Conservation (phyloP, 2,888 invertebrate species). For the Drosophila prolongata region DNA sequence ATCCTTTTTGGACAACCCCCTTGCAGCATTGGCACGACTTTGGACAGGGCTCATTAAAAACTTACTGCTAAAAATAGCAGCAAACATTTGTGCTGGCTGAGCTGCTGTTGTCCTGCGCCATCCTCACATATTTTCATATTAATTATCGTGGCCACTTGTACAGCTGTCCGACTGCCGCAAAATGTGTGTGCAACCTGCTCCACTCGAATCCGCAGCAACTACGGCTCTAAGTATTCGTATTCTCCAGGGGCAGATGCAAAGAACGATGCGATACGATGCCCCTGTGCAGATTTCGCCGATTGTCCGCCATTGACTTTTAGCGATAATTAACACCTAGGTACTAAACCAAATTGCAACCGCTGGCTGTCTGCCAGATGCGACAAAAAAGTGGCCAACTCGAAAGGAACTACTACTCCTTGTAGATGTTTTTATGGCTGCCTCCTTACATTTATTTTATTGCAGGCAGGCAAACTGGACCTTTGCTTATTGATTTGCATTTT, state of each 20-base stretch:
- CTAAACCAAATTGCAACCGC: slow-evolving; percentile 70
- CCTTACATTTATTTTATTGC: slow-evolving; percentile 76
- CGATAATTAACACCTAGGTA: slow-evolving; percentile 79
- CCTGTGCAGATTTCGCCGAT: slow-evolving; percentile 73
- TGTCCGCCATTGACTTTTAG: slow-evolving; percentile 76
- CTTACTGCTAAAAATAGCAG: slow-evolving; percentile 69
- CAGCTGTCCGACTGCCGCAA: slow-evolving; percentile 56
- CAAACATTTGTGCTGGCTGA: slow-evolving; percentile 59
- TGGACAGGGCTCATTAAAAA: slow-evolving; percentile 68
- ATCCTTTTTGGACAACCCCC: background rate
- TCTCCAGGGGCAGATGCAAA: slow-evolving; percentile 52
- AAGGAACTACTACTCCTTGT: slow-evolving; percentile 45
- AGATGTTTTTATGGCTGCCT: slow-evolving; percentile 59
- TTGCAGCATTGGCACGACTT: slow-evolving; percentile 30
- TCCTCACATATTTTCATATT: slow-evolving; percentile 76
- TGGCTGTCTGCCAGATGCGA: slow-evolving; percentile 35
- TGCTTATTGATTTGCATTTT: slow-evolving; percentile 79
- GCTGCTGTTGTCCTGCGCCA: slow-evolving; percentile 35
- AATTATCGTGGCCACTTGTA: slow-evolving; percentile 72
- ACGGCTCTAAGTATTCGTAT: slow-evolving; percentile 21
- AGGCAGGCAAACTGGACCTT: slow-evolving; percentile 62
- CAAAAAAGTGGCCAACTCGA: slow-evolving; percentile 31
- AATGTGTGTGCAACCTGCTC: slow-evolving; percentile 23
- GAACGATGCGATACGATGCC: slow-evolving; percentile 50
- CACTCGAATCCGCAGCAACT: background rate